Percentiles rank a stretch among this genome's conserved stretches.
These are phyloP conservation scores for Amazona vittata DNA, from an alignment of 2,113 vertebrate species.

Conservation along the genomic window DNA sequence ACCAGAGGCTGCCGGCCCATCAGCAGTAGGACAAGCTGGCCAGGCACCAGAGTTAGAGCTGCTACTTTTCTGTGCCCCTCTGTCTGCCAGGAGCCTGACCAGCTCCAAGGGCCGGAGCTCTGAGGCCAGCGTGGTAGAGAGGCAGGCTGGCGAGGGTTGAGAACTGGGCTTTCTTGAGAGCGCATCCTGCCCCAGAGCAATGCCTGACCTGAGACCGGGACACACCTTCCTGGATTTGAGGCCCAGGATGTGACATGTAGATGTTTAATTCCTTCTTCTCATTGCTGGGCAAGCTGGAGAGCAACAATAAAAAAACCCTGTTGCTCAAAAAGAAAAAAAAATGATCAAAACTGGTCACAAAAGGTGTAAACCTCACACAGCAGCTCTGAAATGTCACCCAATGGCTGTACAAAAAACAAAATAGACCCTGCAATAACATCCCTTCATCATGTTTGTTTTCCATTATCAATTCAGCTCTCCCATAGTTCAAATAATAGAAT, in stretches of 20 bases:
- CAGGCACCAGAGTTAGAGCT: neutral
- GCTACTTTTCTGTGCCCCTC: neutral
- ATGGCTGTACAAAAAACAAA: neutral
- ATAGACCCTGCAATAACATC: neutral
- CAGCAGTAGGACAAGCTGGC: neutral
- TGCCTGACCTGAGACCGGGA: rapidly evolving
- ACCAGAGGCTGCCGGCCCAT: neutral
- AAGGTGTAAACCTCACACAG: neutral
- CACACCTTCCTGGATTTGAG: neutral
- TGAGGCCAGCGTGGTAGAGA: rapidly evolving
- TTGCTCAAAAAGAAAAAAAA: neutral
- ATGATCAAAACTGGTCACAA: neutral
- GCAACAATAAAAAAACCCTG: neutral
- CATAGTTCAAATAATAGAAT: neutral
- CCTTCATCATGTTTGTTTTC: neutral
- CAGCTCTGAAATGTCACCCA: neutral
- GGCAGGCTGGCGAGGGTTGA: neutral
- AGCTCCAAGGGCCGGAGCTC: neutral
- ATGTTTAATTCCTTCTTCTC: neutral
- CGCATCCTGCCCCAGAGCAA: neutral
- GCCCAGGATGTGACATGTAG: neutral
- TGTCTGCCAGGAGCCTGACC: neutral
- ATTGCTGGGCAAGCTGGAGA: neutral
- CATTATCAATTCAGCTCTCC: neutral
- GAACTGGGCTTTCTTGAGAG: neutral